These are phyloP conservation scores for Anser brachyrhynchus DNA, from an alignment of 2,113 vertebrate species.

Conservation along the genomic window DNA sequence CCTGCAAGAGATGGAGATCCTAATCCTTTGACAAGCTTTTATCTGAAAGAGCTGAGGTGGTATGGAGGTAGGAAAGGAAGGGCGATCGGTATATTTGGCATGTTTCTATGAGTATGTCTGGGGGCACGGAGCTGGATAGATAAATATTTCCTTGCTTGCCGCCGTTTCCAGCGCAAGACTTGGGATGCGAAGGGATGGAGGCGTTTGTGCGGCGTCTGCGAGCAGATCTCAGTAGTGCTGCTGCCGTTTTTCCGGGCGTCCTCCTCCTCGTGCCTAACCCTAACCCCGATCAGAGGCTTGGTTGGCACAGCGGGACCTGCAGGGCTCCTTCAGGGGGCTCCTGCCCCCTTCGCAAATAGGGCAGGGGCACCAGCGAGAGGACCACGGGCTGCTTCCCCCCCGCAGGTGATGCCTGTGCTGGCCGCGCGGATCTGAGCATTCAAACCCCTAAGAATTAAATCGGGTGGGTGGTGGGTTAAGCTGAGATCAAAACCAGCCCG, in stretches of 20 bases:
- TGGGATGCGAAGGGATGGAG: background rate
- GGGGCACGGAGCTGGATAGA: background rate
- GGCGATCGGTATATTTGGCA: background rate
- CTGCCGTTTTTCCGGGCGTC: background rate
- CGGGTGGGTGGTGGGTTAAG: accelerated
- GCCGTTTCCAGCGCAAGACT: background rate
- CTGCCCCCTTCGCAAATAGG: background rate
- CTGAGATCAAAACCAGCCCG: background rate
- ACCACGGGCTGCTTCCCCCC: background rate
- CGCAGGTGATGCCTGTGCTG: background rate
- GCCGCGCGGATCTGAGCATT: accelerated
- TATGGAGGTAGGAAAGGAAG: background rate
- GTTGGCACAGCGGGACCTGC: background rate
- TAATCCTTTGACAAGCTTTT: background rate
- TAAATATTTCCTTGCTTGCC: background rate
- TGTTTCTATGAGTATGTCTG: background rate
- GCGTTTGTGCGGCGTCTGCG: background rate
- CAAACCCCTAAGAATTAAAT: background rate
- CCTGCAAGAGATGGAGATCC: background rate
- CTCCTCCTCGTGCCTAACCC: background rate
- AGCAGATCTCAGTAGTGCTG: background rate
- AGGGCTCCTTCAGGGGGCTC: background rate
- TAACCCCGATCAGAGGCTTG: background rate
- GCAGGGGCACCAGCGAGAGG: background rate
- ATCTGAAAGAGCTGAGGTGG: background rate